Conservation (phyloP, 2,113 vertebrate genomes). For the Clarias macrocephalus region DNA sequence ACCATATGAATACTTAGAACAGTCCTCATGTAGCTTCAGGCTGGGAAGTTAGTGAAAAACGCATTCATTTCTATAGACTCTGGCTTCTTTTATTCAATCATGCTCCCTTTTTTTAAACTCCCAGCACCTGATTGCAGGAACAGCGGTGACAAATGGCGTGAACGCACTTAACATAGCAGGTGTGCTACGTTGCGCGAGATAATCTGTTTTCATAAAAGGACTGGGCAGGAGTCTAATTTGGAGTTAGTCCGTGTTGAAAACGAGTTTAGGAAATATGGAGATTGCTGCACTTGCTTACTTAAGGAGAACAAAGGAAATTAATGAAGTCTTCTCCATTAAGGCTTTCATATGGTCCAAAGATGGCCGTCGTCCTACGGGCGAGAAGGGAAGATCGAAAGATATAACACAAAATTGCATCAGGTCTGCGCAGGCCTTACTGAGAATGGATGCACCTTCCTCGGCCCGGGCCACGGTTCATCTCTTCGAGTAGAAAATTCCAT, state of each 20-base stretch:
- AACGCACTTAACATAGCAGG: slow-evolving; percentile 55
- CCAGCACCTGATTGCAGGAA: slow-evolving; percentile 68
- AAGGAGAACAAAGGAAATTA: slow-evolving; percentile 42
- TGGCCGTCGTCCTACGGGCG: neutral
- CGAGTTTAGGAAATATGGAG: slow-evolving; percentile 66
- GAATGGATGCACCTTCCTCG: neutral
- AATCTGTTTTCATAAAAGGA: slow-evolving; percentile 71
- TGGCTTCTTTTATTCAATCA: slow-evolving; percentile 70
- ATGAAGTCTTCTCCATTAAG: slow-evolving; percentile 37
- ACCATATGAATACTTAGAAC: slow-evolving; percentile 61
- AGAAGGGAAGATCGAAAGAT: slow-evolving; percentile 16
- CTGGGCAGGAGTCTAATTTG: slow-evolving; percentile 60
- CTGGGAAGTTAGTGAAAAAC: slow-evolving; percentile 62
- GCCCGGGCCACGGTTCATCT: slow-evolving; percentile 5
- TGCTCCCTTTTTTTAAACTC: slow-evolving; percentile 52
- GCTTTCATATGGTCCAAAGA: neutral
- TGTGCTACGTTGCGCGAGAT: slow-evolving; percentile 59
- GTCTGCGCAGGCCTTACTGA: neutral
- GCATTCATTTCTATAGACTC: slow-evolving; percentile 61
- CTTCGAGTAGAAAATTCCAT: slow-evolving; percentile 43
- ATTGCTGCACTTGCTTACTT: slow-evolving; percentile 58
- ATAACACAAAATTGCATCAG: slow-evolving; percentile 18
- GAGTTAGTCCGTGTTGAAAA: slow-evolving; percentile 58
- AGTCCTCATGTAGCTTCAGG: slow-evolving; percentile 58
- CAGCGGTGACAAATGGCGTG: slow-evolving; percentile 63